phyloP scores from a whole-genome alignment of 2,113 vertebrate genomes.

The Rostratula benghalensis region DNA sequence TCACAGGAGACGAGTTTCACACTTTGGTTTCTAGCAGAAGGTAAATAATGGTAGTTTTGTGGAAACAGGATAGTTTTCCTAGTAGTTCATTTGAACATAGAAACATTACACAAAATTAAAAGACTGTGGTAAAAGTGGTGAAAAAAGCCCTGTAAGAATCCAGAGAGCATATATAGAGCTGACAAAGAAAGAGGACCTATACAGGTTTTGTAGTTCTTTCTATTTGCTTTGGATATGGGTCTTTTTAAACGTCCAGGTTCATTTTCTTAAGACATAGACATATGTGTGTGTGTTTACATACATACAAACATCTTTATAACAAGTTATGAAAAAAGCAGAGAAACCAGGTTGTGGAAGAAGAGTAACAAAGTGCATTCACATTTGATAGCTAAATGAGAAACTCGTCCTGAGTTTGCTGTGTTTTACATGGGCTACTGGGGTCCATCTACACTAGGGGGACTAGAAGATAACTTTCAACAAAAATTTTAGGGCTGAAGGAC shows the following conservation, averaged over 20 bases:
- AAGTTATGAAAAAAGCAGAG: background rate
- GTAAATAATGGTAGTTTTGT: background rate
- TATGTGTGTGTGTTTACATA: background rate
- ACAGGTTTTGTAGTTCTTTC: background rate
- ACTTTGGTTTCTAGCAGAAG: background rate
- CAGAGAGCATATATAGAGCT: accelerated
- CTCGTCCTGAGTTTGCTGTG: background rate
- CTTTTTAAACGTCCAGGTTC: background rate
- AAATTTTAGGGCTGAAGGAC: background rate
- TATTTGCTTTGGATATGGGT: background rate
- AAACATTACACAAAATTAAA: background rate
- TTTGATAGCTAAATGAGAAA: background rate
- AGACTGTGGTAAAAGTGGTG: background rate
- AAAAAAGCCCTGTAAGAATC: background rate
- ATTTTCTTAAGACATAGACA: background rate
- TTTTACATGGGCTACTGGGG: background rate
- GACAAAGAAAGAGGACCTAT: background rate
- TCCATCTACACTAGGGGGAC: background rate
- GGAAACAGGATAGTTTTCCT: background rate
- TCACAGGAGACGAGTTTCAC: background rate
- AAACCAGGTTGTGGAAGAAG: background rate
- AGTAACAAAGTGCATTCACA: background rate
- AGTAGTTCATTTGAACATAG: background rate
- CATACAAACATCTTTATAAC: background rate
- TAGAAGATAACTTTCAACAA: background rate